Evolutionary conservation across 2,113 vertebrate species (phyloP), one percentile per base, ranked within the genome.

Genomic region (Carassius auratus): DNA sequence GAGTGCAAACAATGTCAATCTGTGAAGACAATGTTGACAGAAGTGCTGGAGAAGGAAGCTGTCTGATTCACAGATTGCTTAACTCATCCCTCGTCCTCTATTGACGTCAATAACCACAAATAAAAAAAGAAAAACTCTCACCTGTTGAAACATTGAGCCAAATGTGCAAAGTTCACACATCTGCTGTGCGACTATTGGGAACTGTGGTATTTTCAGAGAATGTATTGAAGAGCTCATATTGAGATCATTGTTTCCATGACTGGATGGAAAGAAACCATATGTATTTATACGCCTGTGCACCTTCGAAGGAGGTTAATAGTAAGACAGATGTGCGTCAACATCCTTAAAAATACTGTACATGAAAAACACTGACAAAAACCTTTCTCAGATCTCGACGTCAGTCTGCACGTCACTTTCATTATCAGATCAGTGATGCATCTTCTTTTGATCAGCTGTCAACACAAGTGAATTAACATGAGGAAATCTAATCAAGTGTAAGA

Each of bases 31-130:
- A 21, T 42, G 50, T 26, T 23, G 79, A 14, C 57, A 81, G 42
- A n/a, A n/a, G n/a, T n/a, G n/a, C n/a, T n/a, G n/a, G n/a, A n/a
- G n/a, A n/a, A 83, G 78, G 77, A 69, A 85, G 78, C 59, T 88
- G 76, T 75, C 78, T 89, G 83, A 87, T 79, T 89, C 88, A 87
- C 76, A 45, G 78, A 83, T 87, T 85, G 71, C 79, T 75, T 79
- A 76, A 87, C 83, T 48, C 48, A 52, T 85, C 48, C 26, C 68
- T 83, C 74, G 21, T 57, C 33, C 52, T 42, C 57, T n/a, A 50
- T 19, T 87, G 85, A 89, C 78, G 83, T 85, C 86, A 85, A 87
- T 87, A 50, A 33, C 80, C 57, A 66, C 61, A 75, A 66, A 33
- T 36, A 66, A 62, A 83, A 38, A 50, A 88, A 68, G n/a, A n/a